Base-by-base conservation (phyloP, 2,797 vertebrate species). In the Lacerta bilineata region DNA sequence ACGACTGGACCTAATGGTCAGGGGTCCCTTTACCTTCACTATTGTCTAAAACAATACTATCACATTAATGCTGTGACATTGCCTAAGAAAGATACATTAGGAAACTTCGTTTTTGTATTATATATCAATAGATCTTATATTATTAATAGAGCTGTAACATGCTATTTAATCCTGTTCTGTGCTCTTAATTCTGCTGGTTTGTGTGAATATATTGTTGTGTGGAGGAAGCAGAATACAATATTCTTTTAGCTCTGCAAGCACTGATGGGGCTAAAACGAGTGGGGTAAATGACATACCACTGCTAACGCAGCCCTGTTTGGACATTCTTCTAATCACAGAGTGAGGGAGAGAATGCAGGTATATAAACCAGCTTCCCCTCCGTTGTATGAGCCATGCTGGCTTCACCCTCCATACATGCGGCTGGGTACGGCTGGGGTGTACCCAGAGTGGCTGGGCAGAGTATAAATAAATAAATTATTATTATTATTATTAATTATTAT, bases 41-140 rank as follows among this genome's bases (percentile, higher is more conserved):
- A 33, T 33, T 33, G 33, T 33, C 33, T 87, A 91, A 93, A 90
- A 66, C 91, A 88, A 89, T 94, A 91, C 27, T 1, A 0, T 61
- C 0, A 2, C 83, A 91, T 91, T 92, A 91, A 90, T 84, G 59
- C 8, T 93, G 79, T 83, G 86, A 61, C 66, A 81, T 90, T 88
- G 91, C 92, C 92, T 91, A 93, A 80, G 89, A 93, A 93, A 88
- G 41, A 50, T 92, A 93, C 89, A 33, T 25, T 69, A 64, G 86
- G 77, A 89, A 7, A 89, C 88, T 91, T 89, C 50, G 74, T n/a
- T 91, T 93, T 93, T 91, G 17, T 61, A 61, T 17, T 61, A 61
- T 61, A 59, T 33, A 36, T 20, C 55, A 15, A 23, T 61, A 33
- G 33, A 59, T 36, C n/a, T 61, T 25, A 8, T 25, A 75, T 39